Evolutionary conservation across 2,888 invertebrate species (phyloP).

Genomic region (Heliconius hortense): DNA sequence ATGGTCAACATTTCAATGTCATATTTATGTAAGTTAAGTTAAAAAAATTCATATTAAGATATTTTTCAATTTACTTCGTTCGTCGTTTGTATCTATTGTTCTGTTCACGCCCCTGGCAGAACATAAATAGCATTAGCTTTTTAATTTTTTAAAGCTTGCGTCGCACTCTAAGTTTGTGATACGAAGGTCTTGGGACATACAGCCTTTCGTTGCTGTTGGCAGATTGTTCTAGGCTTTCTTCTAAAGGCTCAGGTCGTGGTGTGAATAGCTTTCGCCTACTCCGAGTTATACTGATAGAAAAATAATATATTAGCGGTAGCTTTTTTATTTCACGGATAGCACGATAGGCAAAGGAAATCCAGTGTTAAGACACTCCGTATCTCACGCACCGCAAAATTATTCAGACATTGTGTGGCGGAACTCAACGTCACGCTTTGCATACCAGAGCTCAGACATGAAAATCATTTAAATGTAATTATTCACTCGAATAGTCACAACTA

Average conservation of each 20-base stretch:
- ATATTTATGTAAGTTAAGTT: neutral
- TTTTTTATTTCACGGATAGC: neutral
- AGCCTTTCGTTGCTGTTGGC: constrained; percentile 63
- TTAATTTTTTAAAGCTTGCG: constrained; percentile 59
- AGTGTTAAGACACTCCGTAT: neutral
- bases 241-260: constrained; percentile 70
- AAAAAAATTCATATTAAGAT: neutral
- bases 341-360: neutral
- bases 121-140: neutral
- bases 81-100: neutral
- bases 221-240: constrained; percentile 56
- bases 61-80: neutral
- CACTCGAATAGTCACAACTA: neutral
- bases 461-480: neutral
- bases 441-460: neutral
- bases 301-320: neutral
- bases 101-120: neutral
- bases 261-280: constrained; percentile 76
- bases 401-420: neutral
- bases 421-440: neutral
- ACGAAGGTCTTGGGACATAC: constrained; percentile 68
- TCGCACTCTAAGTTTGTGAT: constrained; percentile 63
- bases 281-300: constrained; percentile 51
- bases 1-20: neutral
- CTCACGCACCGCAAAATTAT: neutral